These are phyloP conservation scores for Xenops minutus DNA, from an alignment of 2,797 vertebrate species.

Conservation along the genomic window DNA sequence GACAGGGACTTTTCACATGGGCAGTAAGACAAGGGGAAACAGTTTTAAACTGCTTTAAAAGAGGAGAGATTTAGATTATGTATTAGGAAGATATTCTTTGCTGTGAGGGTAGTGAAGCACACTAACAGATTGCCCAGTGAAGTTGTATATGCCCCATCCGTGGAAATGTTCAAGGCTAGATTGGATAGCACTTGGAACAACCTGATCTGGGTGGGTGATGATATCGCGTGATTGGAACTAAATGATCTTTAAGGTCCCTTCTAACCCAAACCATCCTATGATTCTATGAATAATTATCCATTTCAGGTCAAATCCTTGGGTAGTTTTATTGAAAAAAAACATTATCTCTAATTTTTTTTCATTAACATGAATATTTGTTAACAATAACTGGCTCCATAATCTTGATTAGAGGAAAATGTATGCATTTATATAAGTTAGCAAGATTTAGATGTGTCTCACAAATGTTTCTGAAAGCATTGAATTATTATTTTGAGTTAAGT, in stretches of 20 bases:
- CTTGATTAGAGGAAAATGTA: neutral
- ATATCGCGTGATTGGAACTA: neutral
- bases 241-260: neutral
- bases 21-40: neutral
- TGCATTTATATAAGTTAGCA: neutral
- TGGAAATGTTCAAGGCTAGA: neutral
- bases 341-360: neutral
- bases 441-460: neutral
- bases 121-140: neutral
- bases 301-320: neutral
- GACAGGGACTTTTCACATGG: neutral
- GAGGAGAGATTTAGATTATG: neutral
- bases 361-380: neutral
- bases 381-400: neutral
- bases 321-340: neutral
- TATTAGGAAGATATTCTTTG: neutral
- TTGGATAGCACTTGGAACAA: neutral
- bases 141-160: neutral
- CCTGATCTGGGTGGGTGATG: neutral
- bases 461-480: neutral
- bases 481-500: neutral
- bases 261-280: neutral
- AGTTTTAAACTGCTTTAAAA: neutral
- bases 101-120: neutral
- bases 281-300: neutral